Percentiles rank a stretch among this genome's conserved stretches.
Conservation (phyloP, 1,140 invertebrate genomes). For the Tribolium madens region DNA sequence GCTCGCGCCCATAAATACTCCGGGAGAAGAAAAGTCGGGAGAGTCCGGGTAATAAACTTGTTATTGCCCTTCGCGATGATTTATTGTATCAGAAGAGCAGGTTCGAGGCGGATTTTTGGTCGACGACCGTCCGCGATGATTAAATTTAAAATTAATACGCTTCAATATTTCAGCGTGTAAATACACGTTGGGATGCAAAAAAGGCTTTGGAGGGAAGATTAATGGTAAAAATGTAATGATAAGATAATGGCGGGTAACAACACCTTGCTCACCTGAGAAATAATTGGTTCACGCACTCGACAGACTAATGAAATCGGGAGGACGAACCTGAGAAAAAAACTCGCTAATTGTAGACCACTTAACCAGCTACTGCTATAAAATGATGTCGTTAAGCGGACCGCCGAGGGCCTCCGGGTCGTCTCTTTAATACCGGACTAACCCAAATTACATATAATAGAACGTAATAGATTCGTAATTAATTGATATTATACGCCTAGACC, state of each 20-base stretch:
- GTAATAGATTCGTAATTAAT: constrained; percentile 37
- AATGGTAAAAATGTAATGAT: constrained; percentile 37
- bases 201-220: constrained; percentile 9
- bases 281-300: constrained; percentile 34
- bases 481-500: constrained; percentile 9
- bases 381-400: constrained; percentile 32
- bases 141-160: constrained; percentile 37
- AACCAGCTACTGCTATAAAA: constrained; percentile 35
- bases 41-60: constrained; percentile 16
- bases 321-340: background rate
- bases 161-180: constrained; percentile 33
- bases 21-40: background rate
- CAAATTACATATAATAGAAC: constrained; percentile 24
- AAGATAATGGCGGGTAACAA: constrained; percentile 37
- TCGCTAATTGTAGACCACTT: constrained; percentile 34
- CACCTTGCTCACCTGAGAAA: constrained; percentile 3
- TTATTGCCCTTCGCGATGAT: constrained; percentile 16
- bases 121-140: constrained; percentile 23
- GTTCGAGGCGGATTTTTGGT: constrained; percentile 9
- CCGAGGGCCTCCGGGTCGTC: constrained; percentile 4
- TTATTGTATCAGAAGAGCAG: background rate
- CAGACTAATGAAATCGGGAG: constrained; percentile 24
- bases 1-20: constrained; percentile 28
- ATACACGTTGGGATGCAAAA: constrained; percentile 11
- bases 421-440: constrained; percentile 22